These are phyloP conservation scores for Silurus lanzhouensis DNA, from an alignment of 2,797 vertebrate genomes.

Conservation along the genomic window DNA sequence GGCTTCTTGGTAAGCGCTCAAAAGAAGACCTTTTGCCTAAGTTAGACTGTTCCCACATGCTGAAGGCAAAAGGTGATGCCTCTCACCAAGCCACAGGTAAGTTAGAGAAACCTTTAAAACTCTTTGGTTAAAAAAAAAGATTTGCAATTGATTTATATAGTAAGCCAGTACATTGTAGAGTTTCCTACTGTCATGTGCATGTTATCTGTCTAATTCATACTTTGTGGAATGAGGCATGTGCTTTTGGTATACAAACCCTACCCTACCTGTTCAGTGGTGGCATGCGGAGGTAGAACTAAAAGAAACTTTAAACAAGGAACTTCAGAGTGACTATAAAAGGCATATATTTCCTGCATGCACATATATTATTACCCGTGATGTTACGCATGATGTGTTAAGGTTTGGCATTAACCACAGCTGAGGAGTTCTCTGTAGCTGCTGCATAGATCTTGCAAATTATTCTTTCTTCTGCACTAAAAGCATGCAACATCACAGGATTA, in stretches of 20 bases:
- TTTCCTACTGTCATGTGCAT: conserved; percentile 17
- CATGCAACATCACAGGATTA: conserved; percentile 47
- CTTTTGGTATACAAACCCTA: not conserved
- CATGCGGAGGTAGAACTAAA: not conserved
- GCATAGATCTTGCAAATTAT: conserved; percentile 24
- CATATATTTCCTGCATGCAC: not conserved
- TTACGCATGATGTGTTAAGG: conserved; percentile 9
- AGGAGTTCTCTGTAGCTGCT: conserved; percentile 31
- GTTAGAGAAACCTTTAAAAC: conserved; percentile 26
- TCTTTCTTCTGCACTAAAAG: conserved; percentile 31
- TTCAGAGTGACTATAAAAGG: conserved; percentile 12
- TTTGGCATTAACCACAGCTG: conserved; percentile 1
- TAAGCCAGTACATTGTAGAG: not conserved
- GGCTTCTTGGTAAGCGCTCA: conserved; percentile 57
- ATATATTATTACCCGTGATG: not conserved
- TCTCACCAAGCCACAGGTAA: conserved; percentile 45
- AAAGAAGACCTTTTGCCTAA: conserved; percentile 25
- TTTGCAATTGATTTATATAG: not conserved
- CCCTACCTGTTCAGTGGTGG: conserved; percentile 22
- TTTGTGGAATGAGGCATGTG: not conserved
- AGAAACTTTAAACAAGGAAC: conserved; percentile 43
- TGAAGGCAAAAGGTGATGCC: conserved; percentile 40
- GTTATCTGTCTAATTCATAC: not conserved
- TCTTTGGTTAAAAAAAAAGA: not conserved
- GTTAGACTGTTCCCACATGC: conserved; percentile 4